These are phyloP conservation scores for Cryptoprocta ferox DNA, from an alignment of 2,797 vertebrate species.

Conservation along the genomic window DNA sequence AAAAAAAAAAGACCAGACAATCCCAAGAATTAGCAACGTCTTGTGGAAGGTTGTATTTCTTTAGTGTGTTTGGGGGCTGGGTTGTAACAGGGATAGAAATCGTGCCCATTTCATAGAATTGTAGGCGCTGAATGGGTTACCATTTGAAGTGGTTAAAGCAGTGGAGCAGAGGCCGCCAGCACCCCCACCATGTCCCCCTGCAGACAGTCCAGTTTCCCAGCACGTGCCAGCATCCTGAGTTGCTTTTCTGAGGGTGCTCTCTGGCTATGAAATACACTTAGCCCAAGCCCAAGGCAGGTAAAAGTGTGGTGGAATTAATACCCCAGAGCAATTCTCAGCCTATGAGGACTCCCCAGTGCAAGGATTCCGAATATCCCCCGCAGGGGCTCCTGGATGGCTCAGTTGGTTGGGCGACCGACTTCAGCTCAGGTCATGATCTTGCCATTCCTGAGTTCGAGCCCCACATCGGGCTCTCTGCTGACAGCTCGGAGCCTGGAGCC, in stretches of 20 bases:
- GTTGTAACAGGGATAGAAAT: background rate
- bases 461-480: too few species aligned
- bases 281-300: background rate
- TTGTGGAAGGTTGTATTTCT: background rate
- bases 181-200: too few species aligned
- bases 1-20: background rate
- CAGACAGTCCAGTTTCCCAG: background rate
- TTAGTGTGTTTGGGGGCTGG: background rate
- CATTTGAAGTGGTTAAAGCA: background rate
- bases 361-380: background rate
- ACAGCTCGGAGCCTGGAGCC: too few species aligned
- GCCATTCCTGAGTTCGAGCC: too few species aligned
- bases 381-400: too few species aligned
- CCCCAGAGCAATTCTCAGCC: background rate
- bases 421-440: too few species aligned
- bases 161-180: too few species aligned
- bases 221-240: background rate
- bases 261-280: background rate
- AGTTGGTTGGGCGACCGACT: too few species aligned
- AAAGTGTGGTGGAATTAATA: background rate
- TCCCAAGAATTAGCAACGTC: background rate
- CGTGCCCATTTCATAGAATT: background rate
- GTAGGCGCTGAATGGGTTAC: background rate
- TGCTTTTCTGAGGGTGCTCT: background rate
- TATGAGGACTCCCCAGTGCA: accelerated